Conservation (phyloP, 2,888 invertebrate species). For the Drosophila niveifrons region DNA sequence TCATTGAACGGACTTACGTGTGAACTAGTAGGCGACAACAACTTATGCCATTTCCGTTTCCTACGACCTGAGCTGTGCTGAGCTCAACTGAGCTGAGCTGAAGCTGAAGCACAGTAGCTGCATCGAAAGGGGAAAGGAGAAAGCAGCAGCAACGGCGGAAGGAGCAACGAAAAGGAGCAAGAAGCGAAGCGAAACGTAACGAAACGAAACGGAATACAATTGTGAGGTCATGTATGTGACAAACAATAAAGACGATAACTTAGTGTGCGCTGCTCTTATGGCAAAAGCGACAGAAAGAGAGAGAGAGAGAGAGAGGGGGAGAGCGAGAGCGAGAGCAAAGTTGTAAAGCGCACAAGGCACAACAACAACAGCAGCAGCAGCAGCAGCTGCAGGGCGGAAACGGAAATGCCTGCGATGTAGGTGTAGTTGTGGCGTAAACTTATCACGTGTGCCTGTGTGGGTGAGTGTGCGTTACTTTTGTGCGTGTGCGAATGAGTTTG, state of each 20-base stretch:
- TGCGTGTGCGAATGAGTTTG: neutral
- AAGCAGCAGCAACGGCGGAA: constrained; percentile 22
- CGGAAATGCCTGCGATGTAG: constrained; percentile 57
- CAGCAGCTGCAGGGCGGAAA: constrained; percentile 34
- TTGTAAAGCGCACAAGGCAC: constrained; percentile 28
- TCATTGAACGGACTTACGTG: constrained; percentile 73
- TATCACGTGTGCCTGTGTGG: neutral
- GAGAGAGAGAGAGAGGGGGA: too few relatives aligned
- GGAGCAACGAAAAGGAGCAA: neutral
- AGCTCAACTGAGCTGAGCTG: constrained; percentile 16
- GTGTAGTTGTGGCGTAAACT: constrained; percentile 15
- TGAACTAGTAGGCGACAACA: constrained; percentile 77
- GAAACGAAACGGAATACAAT: constrained; percentile 66
- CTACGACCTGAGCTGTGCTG: constrained; percentile 55
- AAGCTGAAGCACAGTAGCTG: constrained; percentile 32
- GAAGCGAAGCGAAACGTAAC: constrained; percentile 26
- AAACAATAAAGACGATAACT: constrained; percentile 79
- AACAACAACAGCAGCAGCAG: neutral
- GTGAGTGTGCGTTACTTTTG: neutral
- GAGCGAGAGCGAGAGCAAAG: neutral
- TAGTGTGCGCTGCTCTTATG: constrained; percentile 42
- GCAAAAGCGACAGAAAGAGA: constrained; percentile 16
- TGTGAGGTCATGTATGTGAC: constrained; percentile 78
- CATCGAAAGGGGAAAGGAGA: constrained; percentile 6
- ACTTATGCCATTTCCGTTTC: constrained; percentile 82